phyloP scores from a whole-genome alignment of 2,113 vertebrate species.

The Struthio camelus region DNA sequence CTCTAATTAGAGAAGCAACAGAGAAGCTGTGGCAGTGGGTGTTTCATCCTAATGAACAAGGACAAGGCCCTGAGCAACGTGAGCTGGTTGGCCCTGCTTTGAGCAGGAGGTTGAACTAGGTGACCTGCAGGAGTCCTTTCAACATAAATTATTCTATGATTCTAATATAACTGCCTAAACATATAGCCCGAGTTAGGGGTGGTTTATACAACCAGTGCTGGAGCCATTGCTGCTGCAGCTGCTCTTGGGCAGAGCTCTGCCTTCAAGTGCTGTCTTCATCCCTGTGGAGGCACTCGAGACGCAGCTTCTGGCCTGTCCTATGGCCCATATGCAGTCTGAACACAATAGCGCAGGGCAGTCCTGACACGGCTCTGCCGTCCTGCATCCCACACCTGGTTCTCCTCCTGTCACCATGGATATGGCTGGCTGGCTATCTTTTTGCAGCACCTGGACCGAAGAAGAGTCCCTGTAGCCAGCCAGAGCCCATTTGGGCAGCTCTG shows the following conservation, averaged over 20 bases:
- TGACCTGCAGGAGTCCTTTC: background rate
- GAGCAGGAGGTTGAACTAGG: background rate
- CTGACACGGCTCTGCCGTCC: background rate
- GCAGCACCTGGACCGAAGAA: background rate
- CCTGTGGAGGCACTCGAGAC: background rate
- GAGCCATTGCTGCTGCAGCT: background rate
- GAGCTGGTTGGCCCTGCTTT: background rate
- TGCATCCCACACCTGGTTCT: background rate
- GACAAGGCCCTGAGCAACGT: background rate
- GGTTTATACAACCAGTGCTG: background rate
- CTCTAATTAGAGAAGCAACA: background rate
- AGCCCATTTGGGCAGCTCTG: background rate
- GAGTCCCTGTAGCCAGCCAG: background rate
- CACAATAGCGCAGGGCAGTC: background rate
- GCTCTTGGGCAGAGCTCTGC: background rate
- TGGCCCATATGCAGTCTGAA: background rate
- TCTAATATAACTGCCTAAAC: background rate
- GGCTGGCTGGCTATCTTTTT: background rate
- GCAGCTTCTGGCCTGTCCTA: background rate
- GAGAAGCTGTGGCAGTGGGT: background rate
- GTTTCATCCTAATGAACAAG: background rate
- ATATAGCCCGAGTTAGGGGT: background rate
- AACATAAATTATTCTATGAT: background rate
- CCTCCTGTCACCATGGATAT: background rate
- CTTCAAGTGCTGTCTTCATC: background rate